Percentiles rank a stretch among this genome's conserved stretches.
Conservation (phyloP, 2,113 vertebrate genomes). For the Ctenodactylus gundi region DNA sequence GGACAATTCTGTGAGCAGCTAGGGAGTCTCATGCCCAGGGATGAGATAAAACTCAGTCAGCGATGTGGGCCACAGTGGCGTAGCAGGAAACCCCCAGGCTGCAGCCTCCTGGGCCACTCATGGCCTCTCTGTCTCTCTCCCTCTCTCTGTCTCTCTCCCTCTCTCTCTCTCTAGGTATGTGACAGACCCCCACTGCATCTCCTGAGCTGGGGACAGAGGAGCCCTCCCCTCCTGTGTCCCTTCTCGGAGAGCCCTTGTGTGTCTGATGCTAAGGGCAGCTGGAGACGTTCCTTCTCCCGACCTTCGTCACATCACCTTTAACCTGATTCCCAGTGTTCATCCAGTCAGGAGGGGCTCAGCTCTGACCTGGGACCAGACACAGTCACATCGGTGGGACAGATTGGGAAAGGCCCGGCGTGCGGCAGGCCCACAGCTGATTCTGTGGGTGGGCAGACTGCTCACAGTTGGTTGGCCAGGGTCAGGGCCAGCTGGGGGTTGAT, state of each 20-base stretch:
- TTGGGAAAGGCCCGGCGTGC: neutral
- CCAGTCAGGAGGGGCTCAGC: neutral
- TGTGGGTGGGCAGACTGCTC: too few relatives aligned
- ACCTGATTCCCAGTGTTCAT: constrained; percentile 18
- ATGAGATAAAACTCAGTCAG: neutral
- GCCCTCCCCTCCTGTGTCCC: neutral
- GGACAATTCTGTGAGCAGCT: neutral
- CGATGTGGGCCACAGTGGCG: neutral
- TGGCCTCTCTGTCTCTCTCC: too few relatives aligned
- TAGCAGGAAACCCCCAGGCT: neutral
- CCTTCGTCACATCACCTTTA: constrained; percentile 54
- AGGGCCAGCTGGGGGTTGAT: too few relatives aligned
- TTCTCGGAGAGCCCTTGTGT: neutral
- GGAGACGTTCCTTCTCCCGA: neutral
- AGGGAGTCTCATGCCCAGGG: neutral
- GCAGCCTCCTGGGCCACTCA: neutral
- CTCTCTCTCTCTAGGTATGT: neutral
- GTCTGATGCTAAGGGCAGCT: neutral
- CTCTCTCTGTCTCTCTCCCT: too few relatives aligned
- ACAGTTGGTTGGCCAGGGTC: too few relatives aligned
- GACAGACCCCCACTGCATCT: neutral
- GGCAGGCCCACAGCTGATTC: too few relatives aligned
- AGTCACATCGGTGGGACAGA: neutral
- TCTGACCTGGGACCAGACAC: neutral
- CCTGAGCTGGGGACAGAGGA: neutral